Evolutionary conservation across 2,797 vertebrate genomes (phyloP), one percentile per base, ranked within the genome.

Genomic region (Chiloscyllium punctatum): DNA sequence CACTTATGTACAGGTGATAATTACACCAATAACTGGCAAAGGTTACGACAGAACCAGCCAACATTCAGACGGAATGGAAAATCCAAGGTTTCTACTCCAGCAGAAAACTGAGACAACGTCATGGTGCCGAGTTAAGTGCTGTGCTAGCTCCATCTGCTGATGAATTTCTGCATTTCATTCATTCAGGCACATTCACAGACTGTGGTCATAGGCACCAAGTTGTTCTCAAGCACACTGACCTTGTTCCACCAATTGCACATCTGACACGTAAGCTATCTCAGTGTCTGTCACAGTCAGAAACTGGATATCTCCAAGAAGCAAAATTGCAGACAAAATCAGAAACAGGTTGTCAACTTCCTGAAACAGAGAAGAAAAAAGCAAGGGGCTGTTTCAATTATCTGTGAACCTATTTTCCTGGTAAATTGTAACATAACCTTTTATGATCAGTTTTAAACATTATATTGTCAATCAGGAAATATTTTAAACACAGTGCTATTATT

Each of bases 311-410:
- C 99, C 99, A 0, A 99, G 97, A 96, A 99, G 98, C 95, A 99
- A 97, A 95, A 99, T 97, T 5, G 98, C 98, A 0, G 99, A 98
- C 23, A 99, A 98, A 96, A 99, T 98, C 96, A 97, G 97, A 95
- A 99, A 99, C 96, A 99, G 97, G 90, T 99, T 98, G 96, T 99
- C 99, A 96, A 99, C 98, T 96, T 99, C 99, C 99, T 99, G 95
- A 25, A 94, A 8, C 0, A 0, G n/a, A 69, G 74, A 77, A 25
- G 94, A 91, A 37, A 48, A 42, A 90, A 72, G 4, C 51, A 53
- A 15, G 15, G 9, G 68, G 69, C 5, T 94, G 13, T 74, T 94
- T 74, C 42, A 95, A 95, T 69, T 0, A 4, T 7, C 62, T 42
- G 23, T 51, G 23, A 68, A 15, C 13, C 48, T 69, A 51, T 30